phyloP scores from a whole-genome alignment of 2,797 vertebrate species.

The Apodemus agrarius region DNA sequence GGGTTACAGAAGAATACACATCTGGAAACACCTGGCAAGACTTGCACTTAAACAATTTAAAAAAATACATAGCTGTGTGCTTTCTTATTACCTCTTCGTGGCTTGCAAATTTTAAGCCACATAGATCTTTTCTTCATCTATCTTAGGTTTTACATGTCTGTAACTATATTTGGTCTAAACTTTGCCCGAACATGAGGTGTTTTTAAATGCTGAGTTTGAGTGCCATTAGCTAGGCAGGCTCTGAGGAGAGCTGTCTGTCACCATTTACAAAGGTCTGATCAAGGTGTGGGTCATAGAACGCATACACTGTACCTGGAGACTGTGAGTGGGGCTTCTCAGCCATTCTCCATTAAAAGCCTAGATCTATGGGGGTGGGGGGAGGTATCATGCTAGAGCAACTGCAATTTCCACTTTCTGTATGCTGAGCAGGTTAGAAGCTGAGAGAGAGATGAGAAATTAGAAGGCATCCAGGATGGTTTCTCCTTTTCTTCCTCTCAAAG shows the following conservation, averaged over 20 bases:
- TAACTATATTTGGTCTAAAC: background rate
- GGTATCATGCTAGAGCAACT: background rate
- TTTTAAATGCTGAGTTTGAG: background rate
- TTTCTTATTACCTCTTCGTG: background rate
- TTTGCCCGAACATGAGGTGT: background rate
- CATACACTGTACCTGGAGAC: accelerated
- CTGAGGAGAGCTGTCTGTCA: background rate
- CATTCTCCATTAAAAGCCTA: background rate
- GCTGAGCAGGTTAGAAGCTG: background rate
- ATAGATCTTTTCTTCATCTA: background rate
- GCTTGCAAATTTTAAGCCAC: background rate
- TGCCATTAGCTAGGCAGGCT: background rate
- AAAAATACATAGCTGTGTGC: background rate
- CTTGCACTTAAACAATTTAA: background rate
- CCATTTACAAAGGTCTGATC: background rate
- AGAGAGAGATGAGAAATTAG: background rate
- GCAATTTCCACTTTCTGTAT: no score
- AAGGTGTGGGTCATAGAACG: background rate
- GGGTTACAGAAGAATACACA: background rate
- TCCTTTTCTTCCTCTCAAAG: background rate
- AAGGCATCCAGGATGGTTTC: background rate
- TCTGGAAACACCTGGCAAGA: background rate
- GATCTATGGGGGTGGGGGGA: no score
- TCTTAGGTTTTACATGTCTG: background rate
- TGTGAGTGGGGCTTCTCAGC: background rate